Base-by-base conservation (phyloP, 1,140 invertebrate genomes). In the Drosophila watanabei region DNA sequence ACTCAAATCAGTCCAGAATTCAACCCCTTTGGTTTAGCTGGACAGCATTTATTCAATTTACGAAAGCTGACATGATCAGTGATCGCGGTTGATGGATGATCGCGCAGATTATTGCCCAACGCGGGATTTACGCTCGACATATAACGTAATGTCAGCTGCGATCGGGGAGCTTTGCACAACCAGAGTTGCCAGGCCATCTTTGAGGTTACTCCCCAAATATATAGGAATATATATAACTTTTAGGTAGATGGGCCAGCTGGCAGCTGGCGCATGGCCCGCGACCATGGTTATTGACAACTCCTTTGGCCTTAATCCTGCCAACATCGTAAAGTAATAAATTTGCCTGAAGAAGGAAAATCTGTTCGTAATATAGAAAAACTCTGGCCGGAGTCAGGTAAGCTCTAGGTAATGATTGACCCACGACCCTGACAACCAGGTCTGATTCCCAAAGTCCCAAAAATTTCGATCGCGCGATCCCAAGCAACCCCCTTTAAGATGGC, bases 301-400 rank as follows among this genome's bases (percentile, higher is more conserved):
- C 77, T 69, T 77, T 58, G 69, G 57, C 46, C 33, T 30, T 70
- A 79, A 80, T 73, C 84, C 76, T 61, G 63, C 76, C 84, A 88
- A 88, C 76, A 87, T 88, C 79, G 84, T 87, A 88, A 87, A 87
- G 66, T 73, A 82, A 88, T 88, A 87, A 87, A 87, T 80, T 73
- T 75, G 71, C 69, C 71, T 75, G 69, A 51, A 73, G 39, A 73
- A 43, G 54, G 37, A 37, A 75, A 75, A 73, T 75, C 56, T 75
- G 46, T 30, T 11, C 49, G 30, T 24, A 39, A 33, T 39, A 39
- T 45, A 70, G 61, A 63, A 69, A 63, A 69, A 33, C 33, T 46
- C 33, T 46, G 33, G 52, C 33, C 54, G 2, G 4, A 45, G 46
- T 43, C 71, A 75, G 71, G 71, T 75, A 75, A 75, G 69, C 69